phyloP scores from a whole-genome alignment of 2,113 vertebrate species.

The Neogobius melanostomus region DNA sequence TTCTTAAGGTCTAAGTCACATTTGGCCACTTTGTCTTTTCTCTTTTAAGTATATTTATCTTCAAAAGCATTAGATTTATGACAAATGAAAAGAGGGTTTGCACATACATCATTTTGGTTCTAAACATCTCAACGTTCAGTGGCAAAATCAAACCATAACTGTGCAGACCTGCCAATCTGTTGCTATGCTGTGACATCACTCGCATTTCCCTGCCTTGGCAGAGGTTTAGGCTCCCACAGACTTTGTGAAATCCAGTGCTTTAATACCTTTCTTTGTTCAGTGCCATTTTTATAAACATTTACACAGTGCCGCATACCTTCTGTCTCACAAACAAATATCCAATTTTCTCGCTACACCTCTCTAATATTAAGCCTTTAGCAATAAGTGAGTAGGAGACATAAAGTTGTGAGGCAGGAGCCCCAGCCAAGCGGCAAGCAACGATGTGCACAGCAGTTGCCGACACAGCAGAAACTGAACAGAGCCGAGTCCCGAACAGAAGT shows the following conservation, averaged over 20 bases:
- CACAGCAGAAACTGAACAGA: slow-evolving; percentile 68
- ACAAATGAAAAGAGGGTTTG: no score
- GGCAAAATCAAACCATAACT: no score
- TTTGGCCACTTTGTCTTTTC: neutral
- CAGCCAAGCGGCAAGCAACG: slow-evolving; percentile 51
- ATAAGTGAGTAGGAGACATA: slow-evolving; percentile 34
- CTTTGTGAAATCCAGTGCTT: neutral
- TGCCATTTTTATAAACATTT: neutral
- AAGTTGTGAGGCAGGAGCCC: slow-evolving; percentile 49
- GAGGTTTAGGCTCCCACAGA: neutral
- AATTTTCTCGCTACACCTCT: slow-evolving; percentile 12
- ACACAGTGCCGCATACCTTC: neutral
- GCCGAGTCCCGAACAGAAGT: slow-evolving; percentile 63
- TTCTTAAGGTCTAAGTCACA: neutral
- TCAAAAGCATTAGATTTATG: no score
- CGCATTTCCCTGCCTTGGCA: neutral
- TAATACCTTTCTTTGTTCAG: slow-evolving; percentile 21
- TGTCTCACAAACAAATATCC: slow-evolving; percentile 20
- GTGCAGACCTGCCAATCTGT: no score
- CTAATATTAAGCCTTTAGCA: slow-evolving; percentile 33
- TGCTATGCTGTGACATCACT: no score
- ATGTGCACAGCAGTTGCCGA: slow-evolving; percentile 61
- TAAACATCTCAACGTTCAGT: no score
- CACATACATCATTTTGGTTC: no score
- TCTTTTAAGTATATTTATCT: neutral